A percentile compares a stretch with the other conserved stretches of the same genome.
Evolutionary conservation across 2,888 invertebrate species (phyloP).

Genomic region (Geophilus truncorum): DNA sequence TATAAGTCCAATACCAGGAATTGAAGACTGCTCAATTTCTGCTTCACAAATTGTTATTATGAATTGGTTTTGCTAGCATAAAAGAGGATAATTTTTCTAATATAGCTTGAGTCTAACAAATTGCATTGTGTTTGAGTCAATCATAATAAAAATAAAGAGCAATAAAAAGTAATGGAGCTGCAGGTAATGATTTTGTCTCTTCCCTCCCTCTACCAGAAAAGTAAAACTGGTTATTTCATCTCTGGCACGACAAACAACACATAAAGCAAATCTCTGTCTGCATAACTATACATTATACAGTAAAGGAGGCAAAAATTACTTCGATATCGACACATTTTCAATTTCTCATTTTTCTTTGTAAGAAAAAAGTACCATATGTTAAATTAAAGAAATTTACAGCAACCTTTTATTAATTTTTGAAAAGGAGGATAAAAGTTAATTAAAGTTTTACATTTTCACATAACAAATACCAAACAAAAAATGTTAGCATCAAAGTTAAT

Average conservation of each 20-base stretch:
- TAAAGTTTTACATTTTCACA: neutral
- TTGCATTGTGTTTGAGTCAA: neutral
- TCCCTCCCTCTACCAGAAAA: neutral
- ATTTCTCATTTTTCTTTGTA: neutral
- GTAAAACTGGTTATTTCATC: neutral
- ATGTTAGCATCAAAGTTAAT: neutral
- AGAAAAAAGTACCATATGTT: neutral
- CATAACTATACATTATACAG: neutral
- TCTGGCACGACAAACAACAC: neutral
- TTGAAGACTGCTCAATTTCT: neutral
- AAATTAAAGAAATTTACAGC: neutral
- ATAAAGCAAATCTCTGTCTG: neutral
- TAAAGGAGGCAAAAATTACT: too few species aligned
- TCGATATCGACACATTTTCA: too few species aligned
- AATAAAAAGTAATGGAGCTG: conserved; percentile 4
- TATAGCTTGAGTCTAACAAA: neutral
- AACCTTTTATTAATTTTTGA: neutral
- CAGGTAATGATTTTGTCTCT: conserved; percentile 5
- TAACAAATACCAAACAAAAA: neutral
- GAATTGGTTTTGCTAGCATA: neutral
- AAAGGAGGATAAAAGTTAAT: neutral
- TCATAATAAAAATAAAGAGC: conserved; percentile 1
- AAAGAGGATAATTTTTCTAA: neutral
- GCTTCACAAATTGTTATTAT: neutral
- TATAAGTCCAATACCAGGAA: neutral